Conservation (phyloP, 1,140 invertebrate genomes). For the Diachasmimorpha longicaudata region DNA sequence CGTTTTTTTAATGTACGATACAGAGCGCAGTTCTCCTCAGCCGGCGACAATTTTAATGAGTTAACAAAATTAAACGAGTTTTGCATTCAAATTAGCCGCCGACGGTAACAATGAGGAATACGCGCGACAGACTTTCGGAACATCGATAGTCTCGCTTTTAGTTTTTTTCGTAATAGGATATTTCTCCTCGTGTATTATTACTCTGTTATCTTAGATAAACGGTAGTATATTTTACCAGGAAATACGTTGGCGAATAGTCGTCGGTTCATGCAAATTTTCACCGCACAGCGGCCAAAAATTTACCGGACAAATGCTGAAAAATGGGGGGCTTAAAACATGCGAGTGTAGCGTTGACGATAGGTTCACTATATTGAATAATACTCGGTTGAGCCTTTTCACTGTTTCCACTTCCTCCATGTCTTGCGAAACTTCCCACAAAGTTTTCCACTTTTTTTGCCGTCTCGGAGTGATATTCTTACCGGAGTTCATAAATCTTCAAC, state of each 20-base stretch:
- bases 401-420: constrained; percentile 38
- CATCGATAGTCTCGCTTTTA: no score
- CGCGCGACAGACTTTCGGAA: no score
- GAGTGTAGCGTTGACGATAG: constrained; percentile 58
- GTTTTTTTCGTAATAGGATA: no score
- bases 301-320: constrained; percentile 59
- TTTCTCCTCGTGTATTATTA: no score
- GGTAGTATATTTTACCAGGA: constrained; percentile 24
- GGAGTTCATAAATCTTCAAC: background rate
- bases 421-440: background rate
- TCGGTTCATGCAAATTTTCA: constrained; percentile 49
- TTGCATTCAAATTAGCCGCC: no score
- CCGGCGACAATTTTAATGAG: background rate
- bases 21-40: no score
- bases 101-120: no score
- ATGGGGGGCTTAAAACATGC: constrained; percentile 60
- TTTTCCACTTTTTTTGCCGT: background rate
- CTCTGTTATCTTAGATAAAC: constrained; percentile 11
- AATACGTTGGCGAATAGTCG: constrained; percentile 17
- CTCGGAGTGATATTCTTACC: background rate
- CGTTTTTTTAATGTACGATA: no score
- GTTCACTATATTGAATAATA: constrained; percentile 35
- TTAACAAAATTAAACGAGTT: no score
- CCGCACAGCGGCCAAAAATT: constrained; percentile 41
- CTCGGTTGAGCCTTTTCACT: constrained; percentile 41